Base-by-base conservation (phyloP, 2,888 invertebrate genomes). In the Pseudococcus longispinus region DNA sequence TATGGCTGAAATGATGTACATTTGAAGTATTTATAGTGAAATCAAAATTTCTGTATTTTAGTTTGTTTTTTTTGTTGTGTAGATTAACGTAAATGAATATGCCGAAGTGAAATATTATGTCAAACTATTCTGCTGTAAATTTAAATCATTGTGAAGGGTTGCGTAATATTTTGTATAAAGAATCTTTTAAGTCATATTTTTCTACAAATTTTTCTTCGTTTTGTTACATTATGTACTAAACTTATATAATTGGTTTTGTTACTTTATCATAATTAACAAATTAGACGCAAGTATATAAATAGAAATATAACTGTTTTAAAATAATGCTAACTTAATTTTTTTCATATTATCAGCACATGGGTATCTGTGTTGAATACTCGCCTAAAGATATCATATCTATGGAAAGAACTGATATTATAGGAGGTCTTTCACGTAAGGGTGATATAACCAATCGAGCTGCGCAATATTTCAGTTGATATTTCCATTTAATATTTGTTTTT, bases 1-100 rank as follows among this genome's bases (percentile, higher is more conserved):
- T 87, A 98, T 98, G 98, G 98, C 98, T 88, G 97, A 98, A 92
- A 97, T 97, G 97, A 98, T 98, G 98, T 98, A 98, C 91, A 97
- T 97, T 92, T 96, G 93, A 93, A 83, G n/a, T 65, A 70, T 23
- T 70, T 4, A n/a, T 20, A 42, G 42, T 74, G 46, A 42, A 74
- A 80, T 80, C 77, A 80, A 80, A 80, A 80, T 80, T 80, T 80
- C 29, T 26, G 29, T 20, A 20, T 20, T n/a, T n/a, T 80, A 80
- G 42, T 42, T 80, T 20, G 42, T 80, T 80, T 42, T 80, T 80
- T 80, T 42, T 80, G 42, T 80, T 42, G 0, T 80, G 37, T 80
- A 80, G 32, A 20, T 42, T 42, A 29, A 80, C 32, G 32, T 80
- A 70, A 70, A 70, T 29, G 8, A 70, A 18, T 70, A 18, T 15